Evolutionary conservation across 2,888 invertebrate species (phyloP).

Genomic region (Spodoptera picta): DNA sequence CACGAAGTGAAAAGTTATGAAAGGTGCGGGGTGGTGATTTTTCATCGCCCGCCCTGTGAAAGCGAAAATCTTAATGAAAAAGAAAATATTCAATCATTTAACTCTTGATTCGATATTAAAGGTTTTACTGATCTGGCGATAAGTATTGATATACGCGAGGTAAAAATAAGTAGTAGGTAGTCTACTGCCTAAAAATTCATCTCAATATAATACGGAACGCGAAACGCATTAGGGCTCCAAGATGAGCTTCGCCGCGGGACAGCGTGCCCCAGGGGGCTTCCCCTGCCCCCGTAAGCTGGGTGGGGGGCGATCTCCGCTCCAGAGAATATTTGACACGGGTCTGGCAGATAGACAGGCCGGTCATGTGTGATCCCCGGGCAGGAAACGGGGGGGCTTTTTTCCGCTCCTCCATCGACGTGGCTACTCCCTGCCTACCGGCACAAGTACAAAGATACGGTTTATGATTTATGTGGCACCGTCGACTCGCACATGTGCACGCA

Average conservation of each 20-base stretch:
- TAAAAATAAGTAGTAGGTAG: constrained; percentile 62
- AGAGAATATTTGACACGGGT: constrained; percentile 89
- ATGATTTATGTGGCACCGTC: constrained; percentile 84
- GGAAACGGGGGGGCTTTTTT: constrained; percentile 87
- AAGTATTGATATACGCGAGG: constrained; percentile 38
- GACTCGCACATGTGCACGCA: constrained; percentile 84
- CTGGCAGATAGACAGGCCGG: constrained; percentile 89
- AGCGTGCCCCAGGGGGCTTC: constrained; percentile 85
- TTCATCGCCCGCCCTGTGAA: constrained; percentile 79
- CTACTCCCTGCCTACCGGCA: constrained; percentile 76
- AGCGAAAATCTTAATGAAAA: constrained; percentile 85
- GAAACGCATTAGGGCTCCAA: constrained; percentile 87
- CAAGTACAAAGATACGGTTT: constrained; percentile 81
- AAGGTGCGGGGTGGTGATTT: constrained; percentile 86
- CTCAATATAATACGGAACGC: constrained; percentile 80
- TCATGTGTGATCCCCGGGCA: constrained; percentile 88
- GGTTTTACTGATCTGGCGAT: constrained; percentile 8
- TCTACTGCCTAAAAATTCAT: constrained; percentile 83
- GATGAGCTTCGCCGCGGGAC: constrained; percentile 89
- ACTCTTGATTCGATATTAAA: constrained; percentile 61
- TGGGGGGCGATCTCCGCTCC: constrained; percentile 86
- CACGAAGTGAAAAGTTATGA: constrained; percentile 89
- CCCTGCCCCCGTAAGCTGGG: constrained; percentile 73
- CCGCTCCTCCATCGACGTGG: constrained; percentile 84
- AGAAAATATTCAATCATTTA: constrained; percentile 81